Base-by-base conservation (phyloP, 1,140 invertebrate genomes). In the Pteromalus puparum region DNA sequence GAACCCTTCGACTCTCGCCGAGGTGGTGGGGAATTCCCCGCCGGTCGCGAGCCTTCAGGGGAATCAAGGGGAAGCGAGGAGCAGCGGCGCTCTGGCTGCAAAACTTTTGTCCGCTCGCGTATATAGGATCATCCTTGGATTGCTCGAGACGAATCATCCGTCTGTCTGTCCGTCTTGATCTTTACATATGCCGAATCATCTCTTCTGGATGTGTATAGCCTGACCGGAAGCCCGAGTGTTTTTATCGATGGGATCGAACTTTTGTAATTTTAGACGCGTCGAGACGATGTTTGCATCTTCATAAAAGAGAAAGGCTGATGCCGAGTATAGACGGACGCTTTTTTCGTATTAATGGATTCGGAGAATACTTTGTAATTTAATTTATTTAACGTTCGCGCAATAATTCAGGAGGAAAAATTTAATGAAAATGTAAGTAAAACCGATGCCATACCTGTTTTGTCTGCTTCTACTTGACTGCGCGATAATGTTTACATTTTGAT, bases 101-200 rank as follows among this genome's bases (percentile, higher is more conserved):
- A 91, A 92, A 91, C 89, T 91, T 90, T 91, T 92, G 91, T 91
- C 91, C 90, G 87, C 89, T 90, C 18, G 21, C 21, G 6, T 61
- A 48, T 48, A 48, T 48, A 48, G 61, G 78, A 30, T 75, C 30
- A 78, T 83, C 73, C 38, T 76, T 38, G 70, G 53, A 28, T 61
- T 12, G 24, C 26, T 74, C n/a, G 34, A 68, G 72, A 26, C 18
- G 48, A 65, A 75, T 75, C 21, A 75, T 81, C 18, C 28, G 6
- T 67, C n/a, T 67, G 9, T 67, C 61, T 78, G 46, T 15, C 13
- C 13, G 46, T 48, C 46, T 48, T 48, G 46, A 21, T 46, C 30
- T 42, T 48, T 67, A 21, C 42, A 53, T 26, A 30, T 79, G 38
- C 46, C 53, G 18, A 81, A 81, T 48, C 77, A 84, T 84, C 67